Base-by-base conservation (phyloP, 2,797 vertebrate species). In the Glossophaga mutica region DNA sequence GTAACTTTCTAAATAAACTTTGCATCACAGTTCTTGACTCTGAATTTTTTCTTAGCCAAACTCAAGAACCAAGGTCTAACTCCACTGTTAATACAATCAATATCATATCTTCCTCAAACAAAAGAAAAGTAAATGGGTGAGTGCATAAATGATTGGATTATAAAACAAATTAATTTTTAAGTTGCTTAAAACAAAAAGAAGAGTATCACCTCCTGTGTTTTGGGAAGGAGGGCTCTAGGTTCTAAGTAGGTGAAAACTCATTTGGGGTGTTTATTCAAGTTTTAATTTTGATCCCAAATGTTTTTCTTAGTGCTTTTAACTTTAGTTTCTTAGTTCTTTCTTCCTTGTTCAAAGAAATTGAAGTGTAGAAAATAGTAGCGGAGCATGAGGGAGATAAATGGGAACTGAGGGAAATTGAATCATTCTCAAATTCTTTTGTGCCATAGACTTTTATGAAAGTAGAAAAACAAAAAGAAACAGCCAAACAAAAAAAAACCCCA, bases 281-380 rank as follows among this genome's bases (percentile, higher is more conserved):
- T 95, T 96, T 92, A 86, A 90, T 86, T 91, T 95, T 94, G 59
- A 93, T 26, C 39, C 26, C 68, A 46, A 70, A 73, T 93, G 18
- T 32, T 92, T 92, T 90, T 32, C 59, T 93, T 19, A 95, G 44
- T 29, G 48, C 85, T 78, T 94, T 92, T 65, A 87, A 81, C 32
- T 48, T 84, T 12, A 79, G 29, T 52, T 95, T 94, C 76, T 84
- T 42, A 29, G 15, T 48, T 78, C 46, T 71, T 65, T 52, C 32
- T 59, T 95, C 44, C 37, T 89, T 94, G 48, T 82, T 70, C 67
- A 87, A 79, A 88, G 74, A 92, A 90, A 88, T 62, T 42, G 6
- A 87, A 86, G 46, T 3, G 50, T 50, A 62, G 68, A 91, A 90
- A 93, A 85, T 32, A 85, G 44, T 52, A 74, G 68, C 78, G 73